phyloP scores from a whole-genome alignment of 2,113 vertebrate species.

The Sceloporus tristichus region DNA sequence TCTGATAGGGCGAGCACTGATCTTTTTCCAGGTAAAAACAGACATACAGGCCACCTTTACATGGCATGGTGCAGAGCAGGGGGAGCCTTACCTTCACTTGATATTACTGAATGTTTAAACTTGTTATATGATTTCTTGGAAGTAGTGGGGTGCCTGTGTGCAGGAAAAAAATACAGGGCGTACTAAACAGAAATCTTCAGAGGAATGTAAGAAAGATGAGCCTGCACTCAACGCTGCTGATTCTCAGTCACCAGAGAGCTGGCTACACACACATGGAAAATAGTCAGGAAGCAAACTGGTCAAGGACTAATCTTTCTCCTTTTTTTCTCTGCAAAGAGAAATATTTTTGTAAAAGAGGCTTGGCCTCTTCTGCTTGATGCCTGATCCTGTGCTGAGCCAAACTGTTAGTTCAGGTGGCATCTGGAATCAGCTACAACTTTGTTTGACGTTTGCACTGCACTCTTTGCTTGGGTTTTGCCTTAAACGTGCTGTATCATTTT shows the following conservation, averaged over 20 bases:
- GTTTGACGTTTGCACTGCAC: neutral
- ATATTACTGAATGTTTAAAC: neutral
- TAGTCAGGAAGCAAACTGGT: neutral
- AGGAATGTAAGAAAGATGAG: neutral
- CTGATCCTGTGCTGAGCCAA: neutral
- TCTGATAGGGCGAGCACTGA: neutral
- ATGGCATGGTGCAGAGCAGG: neutral
- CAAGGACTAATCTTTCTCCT: neutral
- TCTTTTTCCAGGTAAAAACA: neutral
- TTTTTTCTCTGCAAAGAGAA: neutral
- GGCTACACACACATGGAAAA: neutral
- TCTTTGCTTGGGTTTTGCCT: neutral
- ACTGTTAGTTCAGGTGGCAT: constrained; percentile 12
- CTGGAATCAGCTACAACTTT: neutral
- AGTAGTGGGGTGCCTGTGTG: neutral
- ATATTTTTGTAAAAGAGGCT: constrained; percentile 25
- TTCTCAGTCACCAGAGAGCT: neutral
- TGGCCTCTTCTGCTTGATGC: constrained; percentile 7
- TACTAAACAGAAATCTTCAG: neutral
- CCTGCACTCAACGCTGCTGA: neutral
- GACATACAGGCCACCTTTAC: no score
- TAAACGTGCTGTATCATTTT: constrained; percentile 9
- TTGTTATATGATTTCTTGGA: neutral
- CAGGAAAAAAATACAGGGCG: neutral
- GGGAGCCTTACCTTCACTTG: neutral